Percentiles rank a stretch among this genome's conserved stretches.
Conservation (phyloP, 2,113 vertebrate species). For the Phalacrocorax pelagicus region DNA sequence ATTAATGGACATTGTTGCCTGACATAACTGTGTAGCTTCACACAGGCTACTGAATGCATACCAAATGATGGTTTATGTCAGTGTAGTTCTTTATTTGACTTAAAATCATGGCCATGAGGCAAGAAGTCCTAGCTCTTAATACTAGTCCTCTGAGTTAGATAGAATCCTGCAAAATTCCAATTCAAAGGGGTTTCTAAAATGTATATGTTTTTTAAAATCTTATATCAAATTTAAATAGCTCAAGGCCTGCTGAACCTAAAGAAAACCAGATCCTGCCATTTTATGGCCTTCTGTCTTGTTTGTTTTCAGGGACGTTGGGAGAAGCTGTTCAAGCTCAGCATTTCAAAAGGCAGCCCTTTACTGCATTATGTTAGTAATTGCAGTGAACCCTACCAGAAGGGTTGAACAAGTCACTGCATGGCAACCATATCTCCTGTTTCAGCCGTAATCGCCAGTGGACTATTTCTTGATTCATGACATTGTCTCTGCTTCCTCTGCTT, state of each 20-base stretch:
- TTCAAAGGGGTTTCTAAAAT: not conserved
- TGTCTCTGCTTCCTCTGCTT: not conserved
- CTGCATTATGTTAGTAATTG: not conserved
- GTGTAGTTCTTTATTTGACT: not conserved
- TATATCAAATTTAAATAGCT: not conserved
- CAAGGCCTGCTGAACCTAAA: not conserved
- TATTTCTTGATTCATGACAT: not conserved
- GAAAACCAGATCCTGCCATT: not conserved
- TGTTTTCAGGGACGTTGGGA: not conserved
- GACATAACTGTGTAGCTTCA: not conserved
- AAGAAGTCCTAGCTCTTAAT: not conserved
- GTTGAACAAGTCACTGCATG: not conserved
- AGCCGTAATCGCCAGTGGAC: not conserved
- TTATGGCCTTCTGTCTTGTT: not conserved
- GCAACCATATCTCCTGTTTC: not conserved
- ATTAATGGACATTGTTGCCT: not conserved
- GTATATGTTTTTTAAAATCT: not conserved
- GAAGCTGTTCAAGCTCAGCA: not conserved
- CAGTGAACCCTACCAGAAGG: not conserved
- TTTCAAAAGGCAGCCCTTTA: not conserved
- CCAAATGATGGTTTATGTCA: not conserved
- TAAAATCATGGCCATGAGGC: not conserved
- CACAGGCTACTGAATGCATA: not conserved
- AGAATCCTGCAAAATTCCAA: not conserved
- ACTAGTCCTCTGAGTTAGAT: not conserved